Conservation (phyloP, 2,888 invertebrate species). For the Graphium colonna region DNA sequence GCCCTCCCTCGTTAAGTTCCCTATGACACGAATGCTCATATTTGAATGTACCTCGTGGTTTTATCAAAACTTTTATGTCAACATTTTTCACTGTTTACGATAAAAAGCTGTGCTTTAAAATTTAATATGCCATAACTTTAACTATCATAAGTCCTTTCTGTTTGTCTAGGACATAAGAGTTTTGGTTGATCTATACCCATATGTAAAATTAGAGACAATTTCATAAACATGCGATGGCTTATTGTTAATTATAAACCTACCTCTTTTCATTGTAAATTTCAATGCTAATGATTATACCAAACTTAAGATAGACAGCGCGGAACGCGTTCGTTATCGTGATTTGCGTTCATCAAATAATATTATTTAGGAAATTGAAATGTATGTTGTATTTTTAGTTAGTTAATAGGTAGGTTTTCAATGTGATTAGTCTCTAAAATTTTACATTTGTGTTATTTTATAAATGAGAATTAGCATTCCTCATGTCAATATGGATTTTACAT, state of each 20-base stretch:
- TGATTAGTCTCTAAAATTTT: slow-evolving; percentile 80
- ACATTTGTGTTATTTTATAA: slow-evolving; percentile 79
- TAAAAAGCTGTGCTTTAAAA: slow-evolving; percentile 67
- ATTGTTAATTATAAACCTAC: slow-evolving; percentile 73
- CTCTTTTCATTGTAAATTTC: slow-evolving; percentile 77
- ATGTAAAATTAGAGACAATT: slow-evolving; percentile 76
- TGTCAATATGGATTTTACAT: slow-evolving; percentile 81
- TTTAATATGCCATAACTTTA: slow-evolving; percentile 53
- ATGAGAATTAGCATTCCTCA: slow-evolving; percentile 81
- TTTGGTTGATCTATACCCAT: slow-evolving; percentile 66
- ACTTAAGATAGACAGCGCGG: slow-evolving; percentile 62
- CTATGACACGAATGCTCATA: slow-evolving; percentile 76
- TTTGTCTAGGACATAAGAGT: slow-evolving; percentile 57
- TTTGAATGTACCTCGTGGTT: slow-evolving; percentile 66
- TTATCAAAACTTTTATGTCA: slow-evolving; percentile 70
- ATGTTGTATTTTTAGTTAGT: slow-evolving; percentile 80
- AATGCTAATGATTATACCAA: slow-evolving; percentile 76
- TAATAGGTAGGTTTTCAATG: slow-evolving; percentile 78
- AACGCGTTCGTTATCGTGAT: slow-evolving; percentile 33
- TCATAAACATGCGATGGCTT: slow-evolving; percentile 59
- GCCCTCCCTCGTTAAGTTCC: slow-evolving; percentile 79
- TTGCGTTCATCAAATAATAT: slow-evolving; percentile 49
- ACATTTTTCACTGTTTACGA: slow-evolving; percentile 44
- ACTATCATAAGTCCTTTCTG: slow-evolving; percentile 47
- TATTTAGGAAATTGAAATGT: slow-evolving; percentile 75